Evolutionary conservation across 2,888 invertebrate species (phyloP), one percentile per base, ranked within the genome.

Genomic region (Ichneumoninae sp.): DNA sequence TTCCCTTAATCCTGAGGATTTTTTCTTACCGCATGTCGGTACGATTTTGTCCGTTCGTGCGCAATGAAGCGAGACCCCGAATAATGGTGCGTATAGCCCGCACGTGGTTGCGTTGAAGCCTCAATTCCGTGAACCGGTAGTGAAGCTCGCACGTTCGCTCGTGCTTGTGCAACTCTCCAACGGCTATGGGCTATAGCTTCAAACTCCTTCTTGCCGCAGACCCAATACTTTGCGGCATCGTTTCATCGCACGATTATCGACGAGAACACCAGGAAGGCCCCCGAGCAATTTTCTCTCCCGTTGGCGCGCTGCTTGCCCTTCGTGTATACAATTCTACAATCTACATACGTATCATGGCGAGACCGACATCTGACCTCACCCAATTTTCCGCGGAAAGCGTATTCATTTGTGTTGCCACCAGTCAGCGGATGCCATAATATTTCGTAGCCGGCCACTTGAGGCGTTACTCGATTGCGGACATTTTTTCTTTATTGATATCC

Each of bases 231-330:
- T 86, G 76, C 84, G 74, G 77, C 84, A 69, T 57, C 74, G 69
- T 83, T 87, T 86, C 83, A 88, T 89, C 84, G 66, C 65, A 50
- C 86, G 77, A 89, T 89, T 89, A 87, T 76, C 72, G 83, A 36
- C 47, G 22, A 22, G 44, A 68, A 30, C 36, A 52, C 75, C 54
- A 22, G 76, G 13, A 47, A 77, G 36, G 40, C 69, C 13, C 77
- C 44, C 70, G 52, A 50, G 78, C 74, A 78, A 82, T 82, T 82
- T 82, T 78, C 72, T 74, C 76, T 65, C 10, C 47, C 36, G 26
- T 7, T 71, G 30, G 44, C 57, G 54, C 26, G 10, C 7, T n/a
- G 26, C 50, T 62, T 40, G 75, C 62, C 54, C 65, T 69, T 70
- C 65, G 65, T 52, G 44, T 66, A 76, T 40, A 70, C 68, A 77